A percentile compares a stretch with the other conserved stretches of the same genome.
These are phyloP conservation scores for Oxyteleia sp. DNA, from an alignment of 2,888 invertebrate genomes.

Conservation along the genomic window DNA sequence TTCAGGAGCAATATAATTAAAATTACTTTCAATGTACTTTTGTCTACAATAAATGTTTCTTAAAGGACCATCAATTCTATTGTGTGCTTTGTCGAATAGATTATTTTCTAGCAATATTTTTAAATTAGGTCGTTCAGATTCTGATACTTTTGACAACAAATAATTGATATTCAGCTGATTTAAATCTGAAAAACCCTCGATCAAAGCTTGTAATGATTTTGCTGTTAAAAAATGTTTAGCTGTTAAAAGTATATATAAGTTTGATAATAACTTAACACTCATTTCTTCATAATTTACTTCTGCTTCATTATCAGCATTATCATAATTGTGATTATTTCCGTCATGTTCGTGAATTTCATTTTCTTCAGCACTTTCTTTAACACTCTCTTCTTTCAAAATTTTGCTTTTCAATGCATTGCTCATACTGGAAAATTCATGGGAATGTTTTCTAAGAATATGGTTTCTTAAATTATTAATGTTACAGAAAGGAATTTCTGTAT, in stretches of 20 bases:
- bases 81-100: slow-evolving; percentile 29
- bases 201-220: slow-evolving; percentile 11
- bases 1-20: slow-evolving; percentile 24
- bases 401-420: too few species aligned
- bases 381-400: too few species aligned
- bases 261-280: slow-evolving; percentile 2
- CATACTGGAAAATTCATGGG: too few species aligned
- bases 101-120: slow-evolving; percentile 9
- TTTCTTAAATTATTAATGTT: slow-evolving; percentile 9
- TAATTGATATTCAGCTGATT: slow-evolving; percentile 20
- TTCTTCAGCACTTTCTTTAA: too few species aligned
- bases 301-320: not conserved
- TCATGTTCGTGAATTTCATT: too few species aligned
- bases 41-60: slow-evolving; percentile 18
- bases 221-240: slow-evolving; percentile 26
- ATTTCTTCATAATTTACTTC: slow-evolving; percentile 22
- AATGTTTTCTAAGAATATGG: slow-evolving; percentile 26
- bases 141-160: slow-evolving; percentile 13
- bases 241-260: slow-evolving; percentile 21
- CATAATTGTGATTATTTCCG: too few species aligned
- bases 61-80: slow-evolving; percentile 2
- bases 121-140: slow-evolving; percentile 1
- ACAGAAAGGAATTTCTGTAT: not conserved
- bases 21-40: slow-evolving; percentile 21
- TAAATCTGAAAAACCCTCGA: slow-evolving; percentile 2